Percentiles rank a stretch among this genome's conserved stretches.
These are phyloP conservation scores for Varanus salvator DNA, from an alignment of 2,113 vertebrate species.

Conservation along the genomic window DNA sequence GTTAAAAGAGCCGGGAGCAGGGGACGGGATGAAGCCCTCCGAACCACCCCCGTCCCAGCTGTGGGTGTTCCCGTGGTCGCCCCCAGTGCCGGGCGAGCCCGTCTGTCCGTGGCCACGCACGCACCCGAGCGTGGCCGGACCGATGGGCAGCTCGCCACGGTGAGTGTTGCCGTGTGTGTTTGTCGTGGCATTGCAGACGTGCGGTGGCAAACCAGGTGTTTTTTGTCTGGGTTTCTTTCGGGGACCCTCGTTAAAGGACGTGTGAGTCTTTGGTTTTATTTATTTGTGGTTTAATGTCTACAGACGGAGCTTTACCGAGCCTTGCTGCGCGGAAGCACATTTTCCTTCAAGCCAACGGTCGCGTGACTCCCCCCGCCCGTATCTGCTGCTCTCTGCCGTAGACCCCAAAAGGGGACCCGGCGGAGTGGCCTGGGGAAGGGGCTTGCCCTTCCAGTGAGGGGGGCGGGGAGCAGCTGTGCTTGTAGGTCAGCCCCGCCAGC, in stretches of 20 bases:
- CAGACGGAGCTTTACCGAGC: not conserved
- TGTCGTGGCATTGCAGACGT: not conserved
- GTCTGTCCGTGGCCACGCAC: not conserved
- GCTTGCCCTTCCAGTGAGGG: not conserved
- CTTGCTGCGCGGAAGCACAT: too few species aligned
- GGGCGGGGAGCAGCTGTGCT: not conserved
- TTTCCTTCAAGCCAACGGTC: not conserved
- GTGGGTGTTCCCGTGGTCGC: too few species aligned
- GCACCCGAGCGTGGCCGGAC: not conserved
- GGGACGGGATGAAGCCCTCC: not conserved
- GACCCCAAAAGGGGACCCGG: not conserved
- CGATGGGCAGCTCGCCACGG: not conserved
- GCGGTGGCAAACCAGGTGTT: not conserved
- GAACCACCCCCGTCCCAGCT: too few species aligned
- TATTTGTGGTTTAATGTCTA: not conserved
- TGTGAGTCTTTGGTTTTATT: not conserved
- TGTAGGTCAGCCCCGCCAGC: not conserved
- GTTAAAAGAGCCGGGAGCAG: not conserved
- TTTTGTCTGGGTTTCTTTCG: not conserved
- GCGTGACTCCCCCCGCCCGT: fast-evolving
- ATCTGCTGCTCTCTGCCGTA: not conserved
- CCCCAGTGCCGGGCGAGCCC: not conserved
- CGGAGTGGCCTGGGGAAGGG: not conserved
- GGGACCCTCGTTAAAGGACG: not conserved
- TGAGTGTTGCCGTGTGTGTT: not conserved